Evolutionary conservation across 2,797 vertebrate species (phyloP).

Genomic region (Esox lucius): DNA sequence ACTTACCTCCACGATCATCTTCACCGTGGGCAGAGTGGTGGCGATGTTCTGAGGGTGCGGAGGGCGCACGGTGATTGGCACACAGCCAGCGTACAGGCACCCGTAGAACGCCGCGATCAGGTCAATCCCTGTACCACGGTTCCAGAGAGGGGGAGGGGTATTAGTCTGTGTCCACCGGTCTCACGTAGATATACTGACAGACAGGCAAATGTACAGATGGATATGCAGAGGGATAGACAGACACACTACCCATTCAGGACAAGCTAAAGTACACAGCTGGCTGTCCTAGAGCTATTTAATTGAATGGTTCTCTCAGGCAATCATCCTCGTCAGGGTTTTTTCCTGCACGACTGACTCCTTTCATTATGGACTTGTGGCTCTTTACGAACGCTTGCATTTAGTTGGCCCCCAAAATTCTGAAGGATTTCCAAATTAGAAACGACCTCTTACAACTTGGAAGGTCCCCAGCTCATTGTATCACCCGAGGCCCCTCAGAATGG

Average conservation of each 20-base stretch:
- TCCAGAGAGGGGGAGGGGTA: slow-evolving; percentile 40
- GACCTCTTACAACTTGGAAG: neutral
- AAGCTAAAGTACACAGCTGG: neutral
- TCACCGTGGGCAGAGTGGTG: slow-evolving; percentile 95
- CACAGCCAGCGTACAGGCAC: slow-evolving; percentile 95
- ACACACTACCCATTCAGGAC: neutral
- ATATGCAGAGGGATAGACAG: neutral
- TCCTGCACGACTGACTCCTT: neutral
- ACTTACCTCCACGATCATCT: slow-evolving; percentile 98
- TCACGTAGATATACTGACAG: neutral
- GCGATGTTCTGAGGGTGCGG: slow-evolving; percentile 98
- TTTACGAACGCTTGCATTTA: neutral
- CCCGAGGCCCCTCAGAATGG: too few species aligned
- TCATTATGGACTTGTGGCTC: neutral
- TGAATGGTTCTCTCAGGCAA: slow-evolving; percentile 5
- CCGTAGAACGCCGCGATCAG: slow-evolving; percentile 96
- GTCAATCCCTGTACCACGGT: slow-evolving; percentile 90
- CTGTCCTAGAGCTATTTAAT: neutral
- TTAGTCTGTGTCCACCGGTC: neutral
- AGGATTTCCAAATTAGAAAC: neutral
- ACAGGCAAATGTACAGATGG: neutral
- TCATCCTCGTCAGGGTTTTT: slow-evolving; percentile 1
- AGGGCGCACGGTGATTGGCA: slow-evolving; percentile 95
- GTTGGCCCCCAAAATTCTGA: neutral
- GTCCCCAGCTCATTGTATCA: neutral